These are phyloP conservation scores for Anneissia japonica DNA, from an alignment of 35 echinoderm and acorn worm species.

Conservation along the genomic window DNA sequence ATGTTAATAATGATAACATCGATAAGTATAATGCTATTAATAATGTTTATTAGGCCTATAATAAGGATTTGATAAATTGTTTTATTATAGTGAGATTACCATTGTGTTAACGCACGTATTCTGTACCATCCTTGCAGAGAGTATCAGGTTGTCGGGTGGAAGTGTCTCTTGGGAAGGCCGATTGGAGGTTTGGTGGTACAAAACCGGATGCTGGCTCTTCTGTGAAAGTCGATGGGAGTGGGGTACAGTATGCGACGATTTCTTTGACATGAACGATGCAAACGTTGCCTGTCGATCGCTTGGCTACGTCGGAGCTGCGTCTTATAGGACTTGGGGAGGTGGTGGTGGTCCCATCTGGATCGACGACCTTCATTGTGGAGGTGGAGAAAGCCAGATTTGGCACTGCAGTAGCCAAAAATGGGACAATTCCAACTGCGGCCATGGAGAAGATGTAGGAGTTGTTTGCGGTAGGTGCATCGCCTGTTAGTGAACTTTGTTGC, in stretches of 20 bases:
- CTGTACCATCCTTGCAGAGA: too few relatives aligned
- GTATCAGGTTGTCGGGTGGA: not conserved
- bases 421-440: conserved; percentile 36
- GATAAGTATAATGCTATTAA: too few relatives aligned
- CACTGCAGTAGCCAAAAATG: conserved; percentile 14
- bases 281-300: conserved; percentile 70
- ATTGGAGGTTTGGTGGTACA: not conserved
- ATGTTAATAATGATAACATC: too few relatives aligned
- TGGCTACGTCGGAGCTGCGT: conserved; percentile 27
- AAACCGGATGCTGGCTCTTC: not conserved
- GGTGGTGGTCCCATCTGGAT: conserved; percentile 36
- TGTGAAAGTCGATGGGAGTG: conserved; percentile 9
- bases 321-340: not conserved
- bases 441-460: conserved; percentile 42
- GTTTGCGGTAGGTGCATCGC: conserved; percentile 21
- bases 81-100: too few relatives aligned
- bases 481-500: too few relatives aligned
- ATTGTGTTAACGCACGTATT: too few relatives aligned
- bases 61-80: too few relatives aligned
- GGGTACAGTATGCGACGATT: conserved; percentile 28
- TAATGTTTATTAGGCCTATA: too few relatives aligned
- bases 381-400: not conserved
- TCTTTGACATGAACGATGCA: conserved; percentile 4
- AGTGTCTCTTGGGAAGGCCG: not conserved
- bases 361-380: conserved; percentile 14